Base-by-base conservation (phyloP, 2,888 invertebrate species). In the Patella ulyssiponensis region DNA sequence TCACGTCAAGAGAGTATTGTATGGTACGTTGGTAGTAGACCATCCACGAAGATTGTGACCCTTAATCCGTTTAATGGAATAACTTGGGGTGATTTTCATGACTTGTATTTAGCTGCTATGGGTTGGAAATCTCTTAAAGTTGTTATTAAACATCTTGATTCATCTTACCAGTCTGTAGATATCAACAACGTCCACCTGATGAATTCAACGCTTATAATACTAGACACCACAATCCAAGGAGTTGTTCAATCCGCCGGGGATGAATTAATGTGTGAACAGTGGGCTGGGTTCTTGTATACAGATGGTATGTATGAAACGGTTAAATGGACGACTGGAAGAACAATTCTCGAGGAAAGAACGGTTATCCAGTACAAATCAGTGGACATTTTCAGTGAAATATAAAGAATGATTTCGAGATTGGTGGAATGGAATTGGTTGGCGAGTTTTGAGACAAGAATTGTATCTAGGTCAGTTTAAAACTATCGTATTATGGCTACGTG, bases 271-370 rank as follows among this genome's bases (percentile, higher is more conserved):
- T 64, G 11, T 20, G 12, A 20, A 11, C 64, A 64, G 23, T 64
- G 64, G 64, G 64, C n/a, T 64, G 64, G 64, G 9, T 64, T 64
- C 64, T 14, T 64, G 23, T 64, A n/a, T 11, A 20, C 64, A 64
- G 12, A n/a, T 64, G 64, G 64, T n/a, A 12, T 64, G n/a, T 64
- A 64, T 64, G 64, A 64, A 64, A 64, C 64, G 23, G 20, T 64
- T n/a, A 64, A 64, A 12, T 64, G 64, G 64, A 20, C 64, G 23
- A 64, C 64, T 64, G 64, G 64, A 4, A 33, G 33, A 33, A 33
- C 33, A 33, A 33, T 33, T 3, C 33, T 33, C 33, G 33, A 33
- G 33, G 33, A 33, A 33, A 33, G 33, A 33, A 33, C 33, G 33
- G 4, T 33, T 33, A 33, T 33, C 33, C 33, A 33, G 33, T 33